Percentiles rank a stretch among this genome's conserved stretches.
These are phyloP conservation scores for mouse (Mus musculus) DNA, from an alignment of 2,113 vertebrate genomes.

Conservation along the genomic window DNA sequence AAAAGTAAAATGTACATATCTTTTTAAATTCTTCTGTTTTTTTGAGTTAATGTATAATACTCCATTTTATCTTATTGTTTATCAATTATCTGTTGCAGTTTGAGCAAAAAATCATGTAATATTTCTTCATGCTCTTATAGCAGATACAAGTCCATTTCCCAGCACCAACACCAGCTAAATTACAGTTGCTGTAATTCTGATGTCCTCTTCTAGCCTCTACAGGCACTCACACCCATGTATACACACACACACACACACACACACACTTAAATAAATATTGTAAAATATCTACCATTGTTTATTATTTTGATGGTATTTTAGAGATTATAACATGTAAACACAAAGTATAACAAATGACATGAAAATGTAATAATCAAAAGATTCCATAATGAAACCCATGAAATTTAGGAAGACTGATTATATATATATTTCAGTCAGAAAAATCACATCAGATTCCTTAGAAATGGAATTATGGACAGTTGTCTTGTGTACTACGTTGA, in stretches of 20 bases:
- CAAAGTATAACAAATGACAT: not conserved
- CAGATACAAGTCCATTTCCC: not conserved
- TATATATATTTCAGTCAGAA: not conserved
- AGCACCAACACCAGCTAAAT: not conserved
- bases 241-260: not conserved
- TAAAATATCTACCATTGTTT: not conserved
- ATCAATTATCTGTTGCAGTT: not conserved
- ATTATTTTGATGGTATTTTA: not conserved
- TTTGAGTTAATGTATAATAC: not conserved
- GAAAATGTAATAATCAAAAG: not conserved
- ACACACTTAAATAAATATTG: not conserved
- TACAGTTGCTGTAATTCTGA: not conserved
- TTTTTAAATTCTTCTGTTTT: not conserved
- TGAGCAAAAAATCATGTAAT: not conserved
- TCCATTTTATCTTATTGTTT: not conserved
- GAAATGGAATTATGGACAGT: not conserved
- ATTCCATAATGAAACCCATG: not conserved
- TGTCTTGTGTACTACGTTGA: not conserved
- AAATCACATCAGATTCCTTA: not conserved
- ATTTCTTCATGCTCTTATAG: too few relatives aligned
- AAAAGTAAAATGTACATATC: too few relatives aligned
- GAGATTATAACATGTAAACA: not conserved
- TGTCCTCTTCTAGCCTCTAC: not conserved
- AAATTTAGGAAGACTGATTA: not conserved
- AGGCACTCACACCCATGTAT: not conserved